phyloP scores from a whole-genome alignment of 2,888 invertebrate genomes.

The Galeopsomyia nigrocyanea region DNA sequence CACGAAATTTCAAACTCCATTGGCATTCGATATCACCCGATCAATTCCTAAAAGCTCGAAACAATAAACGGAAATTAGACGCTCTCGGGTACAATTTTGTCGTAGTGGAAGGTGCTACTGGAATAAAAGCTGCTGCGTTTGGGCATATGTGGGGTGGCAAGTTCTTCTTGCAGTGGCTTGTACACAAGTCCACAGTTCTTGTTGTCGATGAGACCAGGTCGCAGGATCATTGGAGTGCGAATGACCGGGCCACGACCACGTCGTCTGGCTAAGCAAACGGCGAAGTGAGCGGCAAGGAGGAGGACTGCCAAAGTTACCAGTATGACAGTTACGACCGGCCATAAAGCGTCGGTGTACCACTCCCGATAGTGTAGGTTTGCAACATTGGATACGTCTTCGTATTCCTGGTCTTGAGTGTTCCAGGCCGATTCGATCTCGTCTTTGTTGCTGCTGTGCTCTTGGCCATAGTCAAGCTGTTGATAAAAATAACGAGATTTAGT shows the following conservation, averaged over 20 bases:
- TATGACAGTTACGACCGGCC: slow-evolving; percentile 58
- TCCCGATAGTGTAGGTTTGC: slow-evolving; percentile 51
- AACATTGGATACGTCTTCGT: slow-evolving; percentile 53
- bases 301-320: slow-evolving; percentile 56
- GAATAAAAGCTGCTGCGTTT: slow-evolving; percentile 72
- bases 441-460: slow-evolving; percentile 40
- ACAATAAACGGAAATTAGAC: slow-evolving; percentile 67
- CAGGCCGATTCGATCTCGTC: slow-evolving; percentile 57
- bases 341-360: slow-evolving; percentile 58
- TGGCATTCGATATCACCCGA: too few relatives aligned
- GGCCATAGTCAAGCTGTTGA: slow-evolving; percentile 54
- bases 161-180: slow-evolving; percentile 83
- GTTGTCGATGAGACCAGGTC: slow-evolving; percentile 69
- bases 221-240: slow-evolving; percentile 65
- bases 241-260: slow-evolving; percentile 63
- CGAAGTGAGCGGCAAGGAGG: slow-evolving; percentile 56
- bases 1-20: too few relatives aligned
- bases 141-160: slow-evolving; percentile 78
- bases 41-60: too few relatives aligned
- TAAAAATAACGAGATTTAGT: slow-evolving; percentile 37
- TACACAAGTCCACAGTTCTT: slow-evolving; percentile 83
- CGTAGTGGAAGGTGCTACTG: slow-evolving; percentile 76
- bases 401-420: slow-evolving; percentile 57
- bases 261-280: slow-evolving; percentile 58
- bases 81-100: slow-evolving; percentile 75